A percentile compares a stretch with the other conserved stretches of the same genome.
Conservation (phyloP, 2,888 invertebrate genomes). For the Chalcosyrphus nemorum region DNA sequence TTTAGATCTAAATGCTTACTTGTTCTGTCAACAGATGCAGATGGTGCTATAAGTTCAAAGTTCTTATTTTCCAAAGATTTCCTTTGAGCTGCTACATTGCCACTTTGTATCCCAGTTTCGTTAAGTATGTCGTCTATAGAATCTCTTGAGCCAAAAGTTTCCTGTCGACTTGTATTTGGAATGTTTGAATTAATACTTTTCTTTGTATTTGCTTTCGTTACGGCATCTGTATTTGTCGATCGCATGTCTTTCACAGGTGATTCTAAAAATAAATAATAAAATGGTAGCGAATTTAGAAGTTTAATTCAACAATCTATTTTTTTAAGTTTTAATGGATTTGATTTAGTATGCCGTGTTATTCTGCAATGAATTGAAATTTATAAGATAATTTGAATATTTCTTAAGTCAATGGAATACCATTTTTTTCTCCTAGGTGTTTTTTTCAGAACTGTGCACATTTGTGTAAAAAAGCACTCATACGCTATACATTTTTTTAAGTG, state of each 20-base stretch:
- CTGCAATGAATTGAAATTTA: too few species aligned
- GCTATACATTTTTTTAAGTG: too few species aligned
- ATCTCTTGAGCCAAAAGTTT: conserved; percentile 81
- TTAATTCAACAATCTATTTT: too few species aligned
- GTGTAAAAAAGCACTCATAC: too few species aligned
- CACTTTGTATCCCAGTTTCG: conserved; percentile 80
- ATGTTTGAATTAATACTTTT: conserved; percentile 36
- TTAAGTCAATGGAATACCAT: too few species aligned
- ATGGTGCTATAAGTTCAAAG: conserved; percentile 75
- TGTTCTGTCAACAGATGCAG: conserved; percentile 46
- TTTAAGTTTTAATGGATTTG: too few species aligned
- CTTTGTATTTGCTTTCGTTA: conserved; percentile 23
- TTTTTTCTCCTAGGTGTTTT: too few species aligned
- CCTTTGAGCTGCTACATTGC: conserved; percentile 83
- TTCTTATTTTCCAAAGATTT: conserved; percentile 83
- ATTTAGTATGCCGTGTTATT: too few species aligned
- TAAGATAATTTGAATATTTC: too few species aligned
- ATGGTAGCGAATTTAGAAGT: too few species aligned
- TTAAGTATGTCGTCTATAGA: conserved; percentile 81
- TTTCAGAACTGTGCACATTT: too few species aligned
- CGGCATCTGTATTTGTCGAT: neutral
- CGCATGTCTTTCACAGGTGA: conserved; percentile 20
- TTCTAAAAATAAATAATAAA: conserved; percentile 49
- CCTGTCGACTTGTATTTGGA: conserved; percentile 78
- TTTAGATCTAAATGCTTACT: conserved; percentile 70